Conservation (phyloP, 2,888 invertebrate genomes). For the Cerceris rybyensis region DNA sequence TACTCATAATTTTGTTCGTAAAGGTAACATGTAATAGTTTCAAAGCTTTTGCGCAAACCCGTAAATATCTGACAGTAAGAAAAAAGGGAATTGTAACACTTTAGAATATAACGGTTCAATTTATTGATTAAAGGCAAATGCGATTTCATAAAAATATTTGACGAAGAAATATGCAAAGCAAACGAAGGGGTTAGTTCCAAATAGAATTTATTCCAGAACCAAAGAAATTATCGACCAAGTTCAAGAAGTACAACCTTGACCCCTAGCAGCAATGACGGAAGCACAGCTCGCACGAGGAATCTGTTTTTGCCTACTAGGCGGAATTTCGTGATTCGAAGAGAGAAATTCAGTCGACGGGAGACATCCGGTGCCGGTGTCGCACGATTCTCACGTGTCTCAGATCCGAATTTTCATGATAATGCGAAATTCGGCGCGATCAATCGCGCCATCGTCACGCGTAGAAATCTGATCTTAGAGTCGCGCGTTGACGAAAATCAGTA, state of each 20-base stretch:
- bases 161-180: not conserved
- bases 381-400: constrained; percentile 17
- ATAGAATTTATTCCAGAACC: constrained; percentile 18
- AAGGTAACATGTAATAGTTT: too few relatives aligned
- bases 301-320: constrained; percentile 33
- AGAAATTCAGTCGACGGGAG: constrained; percentile 29
- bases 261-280: constrained; percentile 59
- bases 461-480: constrained; percentile 34
- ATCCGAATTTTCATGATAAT: constrained; percentile 56
- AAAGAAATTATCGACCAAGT: constrained; percentile 45
- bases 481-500: constrained; percentile 13
- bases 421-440: constrained; percentile 53
- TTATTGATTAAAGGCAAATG: not conserved
- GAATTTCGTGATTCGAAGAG: constrained; percentile 42
- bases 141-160: not conserved
- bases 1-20: too few relatives aligned
- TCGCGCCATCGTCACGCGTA: constrained; percentile 33
- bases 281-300: constrained; percentile 33
- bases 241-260: constrained; percentile 65
- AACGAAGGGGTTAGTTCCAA: constrained; percentile 3
- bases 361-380: constrained; percentile 19
- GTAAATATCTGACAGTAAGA: too few relatives aligned
- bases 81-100: too few relatives aligned
- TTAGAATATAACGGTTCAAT: too few relatives aligned
- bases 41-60: too few relatives aligned